Evolutionary conservation across 2,797 vertebrate genomes (phyloP), one percentile per base, ranked within the genome.

Genomic region (Xyrichtys novacula): DNA sequence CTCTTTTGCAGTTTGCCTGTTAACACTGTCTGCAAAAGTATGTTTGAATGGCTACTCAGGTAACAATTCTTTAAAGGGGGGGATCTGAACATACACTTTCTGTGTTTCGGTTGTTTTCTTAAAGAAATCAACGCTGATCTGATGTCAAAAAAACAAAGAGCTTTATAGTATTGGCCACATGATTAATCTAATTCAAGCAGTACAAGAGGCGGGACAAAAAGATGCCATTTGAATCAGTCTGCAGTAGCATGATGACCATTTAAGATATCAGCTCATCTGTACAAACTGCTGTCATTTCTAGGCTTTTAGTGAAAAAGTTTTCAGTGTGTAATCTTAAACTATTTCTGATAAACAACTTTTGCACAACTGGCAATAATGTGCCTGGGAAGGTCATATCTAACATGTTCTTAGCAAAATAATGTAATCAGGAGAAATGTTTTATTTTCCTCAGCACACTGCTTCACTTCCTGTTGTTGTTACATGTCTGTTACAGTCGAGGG

Each of bases 1-100:
- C 76, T 76, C 75, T 75, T 82, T 79, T 85, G 86, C 85, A 88
- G 84, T 76, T 80, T 64, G 68, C 80, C 79, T 81, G 71, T 80
- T 62, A 76, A 84, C 76, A 76, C 76, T 65, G 68, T 84, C 87
- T 88, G 84, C 80, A 87, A 76, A 86, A 77, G 84, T 75, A 59
- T 44, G 75, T 87, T 87, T 79, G 61, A 89, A 90, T 58, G 75
- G 85, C 81, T 88, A 87, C 91, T 91, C 91, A 90, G 90, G 91
- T 90, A 90, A 86, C 78, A 76, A 81, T 68, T 78, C 63, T 81
- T 72, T 26, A 31, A 61, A 74, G 52, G 78, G 52, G 78, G 67
- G 48, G 63, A 61, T 80, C 44, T 55, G 53, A 55, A 65, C 62
- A 64, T 63, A 61, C 56, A 62, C 43, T 40, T 53, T 69, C 65